Conservation (phyloP, 2,888 invertebrate genomes). For the Papilio protenor region DNA sequence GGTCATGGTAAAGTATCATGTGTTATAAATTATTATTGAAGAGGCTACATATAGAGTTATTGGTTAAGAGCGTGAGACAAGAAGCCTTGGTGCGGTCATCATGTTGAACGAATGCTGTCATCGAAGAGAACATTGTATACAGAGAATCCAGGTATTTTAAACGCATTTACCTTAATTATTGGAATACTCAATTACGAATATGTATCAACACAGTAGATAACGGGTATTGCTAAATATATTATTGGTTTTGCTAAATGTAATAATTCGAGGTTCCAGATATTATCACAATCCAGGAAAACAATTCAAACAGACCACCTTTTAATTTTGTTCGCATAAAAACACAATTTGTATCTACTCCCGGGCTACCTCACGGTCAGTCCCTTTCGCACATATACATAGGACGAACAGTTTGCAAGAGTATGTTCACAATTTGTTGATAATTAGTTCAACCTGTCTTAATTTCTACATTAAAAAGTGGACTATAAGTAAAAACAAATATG, state of each 20-base stretch:
- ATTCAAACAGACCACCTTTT: too few relatives aligned
- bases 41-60: constrained; percentile 61
- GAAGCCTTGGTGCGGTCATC: constrained; percentile 67
- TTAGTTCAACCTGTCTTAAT: constrained; percentile 16
- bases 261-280: not conserved
- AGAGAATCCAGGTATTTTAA: constrained; percentile 70
- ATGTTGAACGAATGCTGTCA: constrained; percentile 83
- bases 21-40: constrained; percentile 70
- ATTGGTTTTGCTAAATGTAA: too few relatives aligned
- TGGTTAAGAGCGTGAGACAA: constrained; percentile 65
- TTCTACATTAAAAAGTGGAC: constrained; percentile 27
- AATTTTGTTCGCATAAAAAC: not conserved
- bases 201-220: not conserved
- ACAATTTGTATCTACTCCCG: not conserved
- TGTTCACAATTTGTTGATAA: constrained; percentile 1
- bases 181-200: not conserved
- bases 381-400: not conserved
- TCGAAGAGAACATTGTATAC: constrained; percentile 69
- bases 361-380: not conserved
- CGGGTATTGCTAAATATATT: not conserved
- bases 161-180: not conserved
- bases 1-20: constrained; percentile 80
- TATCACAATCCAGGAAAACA: not conserved
- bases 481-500: constrained; percentile 53
- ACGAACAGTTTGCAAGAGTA: not conserved